Evolutionary conservation across 1,140 invertebrate genomes (phyloP), one percentile per base, ranked within the genome.

Genomic region (Thereuonema tuberculata): DNA sequence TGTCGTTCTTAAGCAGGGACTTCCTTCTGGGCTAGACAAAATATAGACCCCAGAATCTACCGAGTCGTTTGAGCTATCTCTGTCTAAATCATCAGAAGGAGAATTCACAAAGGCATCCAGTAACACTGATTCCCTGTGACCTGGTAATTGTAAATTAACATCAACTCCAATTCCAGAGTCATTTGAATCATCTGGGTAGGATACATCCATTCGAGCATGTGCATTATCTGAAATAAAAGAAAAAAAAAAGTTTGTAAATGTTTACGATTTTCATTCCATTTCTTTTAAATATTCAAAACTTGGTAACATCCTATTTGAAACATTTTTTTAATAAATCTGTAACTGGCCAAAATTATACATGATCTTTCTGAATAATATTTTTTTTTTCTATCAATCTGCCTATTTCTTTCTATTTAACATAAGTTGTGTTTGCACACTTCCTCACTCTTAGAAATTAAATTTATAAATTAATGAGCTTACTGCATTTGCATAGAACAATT

Each of bases 131-230:
- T 23, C 14, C 12, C 20, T 29, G 12, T 25, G 5, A 5, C 21
- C 14, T n/a, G 17, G 26, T 29, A 55, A 27, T 9, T 29, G 53
- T 9, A 14, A n/a, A 26, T 5, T 12, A 12, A 23, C 25, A 26
- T 60, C 59, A 2, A 27, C 12, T 9, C 29, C 59, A 29, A 60
- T 17, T 3, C 59, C 59, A 5, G 59, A 60, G 25, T 60, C 59
- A 26, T 43, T 60, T 2, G 59, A 60, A 17, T 60, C 59, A 24
- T 60, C 59, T 12, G 28, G 49, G 31, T 2, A 60, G 46, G 49
- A 21, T 14, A 46, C 46, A 27, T 58, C 56, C 56, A 58, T 58
- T 55, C 27, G 24, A 3, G 53, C 9, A 21, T 9, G 12, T 24
- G 15, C 49, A 52, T 15, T 52, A 15, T 24, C 49, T 52, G 23